Evolutionary conservation across 1,140 invertebrate genomes (phyloP), one percentile per base, ranked within the genome.

Genomic region (Zaprionus capensis): DNA sequence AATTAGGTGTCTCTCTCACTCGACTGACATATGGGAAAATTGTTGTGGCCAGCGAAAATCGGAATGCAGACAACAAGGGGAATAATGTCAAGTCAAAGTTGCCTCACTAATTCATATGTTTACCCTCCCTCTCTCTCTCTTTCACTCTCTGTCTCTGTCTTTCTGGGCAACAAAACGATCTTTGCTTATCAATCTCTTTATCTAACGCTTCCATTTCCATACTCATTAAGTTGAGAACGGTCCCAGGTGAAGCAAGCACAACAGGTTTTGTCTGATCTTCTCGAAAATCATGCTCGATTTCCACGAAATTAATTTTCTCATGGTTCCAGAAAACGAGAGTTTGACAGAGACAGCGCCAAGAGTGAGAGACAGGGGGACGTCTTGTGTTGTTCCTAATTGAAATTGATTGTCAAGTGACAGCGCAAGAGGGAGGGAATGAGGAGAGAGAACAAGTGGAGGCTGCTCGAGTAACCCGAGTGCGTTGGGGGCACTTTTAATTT

Each of bases 301-400:
- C 84, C 70, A 81, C 82, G 84, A 87, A 87, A 76, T 70, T 57
- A 56, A 81, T 90, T 90, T 88, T 90, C 84, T 79, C 85, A 84
- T 87, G 84, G 74, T 78, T 88, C 81, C 78, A 36, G 31, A 70
- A 69, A 70, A 71, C 71, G 59, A 75, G 72, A 75, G 67, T 64
- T 69, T 11, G 57, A 14, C 36, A 51, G 28, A 38, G 57, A 59
- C 9, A 41, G 38, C 36, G 36, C 36, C 17, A 34, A 38, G 69
- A 34, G 28, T 44, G 38, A 24, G 51, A 28, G 34, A 44, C 51
- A 51, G 24, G 34, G 51, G 41, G 61, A 38, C 31, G 59, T 51
- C 28, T 70, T 57, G 36, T 67, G 51, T 46, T 46, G 41, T 17
- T 17, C 38, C 69, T 78, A 87, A 86, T 86, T 86, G 84, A 82